phyloP scores from a whole-genome alignment of 2,113 vertebrate species.

The Lamprologus ornatipinnis region DNA sequence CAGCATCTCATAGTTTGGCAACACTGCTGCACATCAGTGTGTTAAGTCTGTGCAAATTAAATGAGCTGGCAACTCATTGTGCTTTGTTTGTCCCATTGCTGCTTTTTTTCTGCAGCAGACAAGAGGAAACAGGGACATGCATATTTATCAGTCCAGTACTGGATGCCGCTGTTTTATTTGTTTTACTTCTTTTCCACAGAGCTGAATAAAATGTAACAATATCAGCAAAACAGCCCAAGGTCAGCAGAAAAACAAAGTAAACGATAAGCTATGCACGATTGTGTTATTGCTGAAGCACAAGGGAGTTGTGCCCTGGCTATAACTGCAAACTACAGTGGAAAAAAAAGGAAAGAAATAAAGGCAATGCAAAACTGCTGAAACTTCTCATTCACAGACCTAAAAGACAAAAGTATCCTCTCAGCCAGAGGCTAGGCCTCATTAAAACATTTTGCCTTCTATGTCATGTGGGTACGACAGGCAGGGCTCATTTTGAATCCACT shows the following conservation, averaged over 20 bases:
- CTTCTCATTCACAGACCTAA: background rate
- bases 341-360: background rate
- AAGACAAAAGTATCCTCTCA: background rate
- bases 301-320: background rate
- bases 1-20: background rate
- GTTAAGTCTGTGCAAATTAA: conserved; percentile 29
- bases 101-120: background rate
- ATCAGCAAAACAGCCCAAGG: conserved; percentile 44
- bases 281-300: background rate
- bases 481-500: background rate
- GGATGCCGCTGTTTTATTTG: background rate
- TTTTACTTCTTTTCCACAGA: background rate
- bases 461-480: background rate
- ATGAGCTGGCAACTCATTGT: conserved; percentile 28
- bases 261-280: background rate
- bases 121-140: background rate
- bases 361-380: background rate
- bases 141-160: background rate
- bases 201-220: conserved; percentile 4
- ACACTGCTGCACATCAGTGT: background rate
- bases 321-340: background rate
- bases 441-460: background rate
- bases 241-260: conserved; percentile 25
- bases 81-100: conserved; percentile 25
- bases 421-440: background rate